phyloP scores from a whole-genome alignment of 2,888 invertebrate species.

The Epistrophe grossulariae region DNA sequence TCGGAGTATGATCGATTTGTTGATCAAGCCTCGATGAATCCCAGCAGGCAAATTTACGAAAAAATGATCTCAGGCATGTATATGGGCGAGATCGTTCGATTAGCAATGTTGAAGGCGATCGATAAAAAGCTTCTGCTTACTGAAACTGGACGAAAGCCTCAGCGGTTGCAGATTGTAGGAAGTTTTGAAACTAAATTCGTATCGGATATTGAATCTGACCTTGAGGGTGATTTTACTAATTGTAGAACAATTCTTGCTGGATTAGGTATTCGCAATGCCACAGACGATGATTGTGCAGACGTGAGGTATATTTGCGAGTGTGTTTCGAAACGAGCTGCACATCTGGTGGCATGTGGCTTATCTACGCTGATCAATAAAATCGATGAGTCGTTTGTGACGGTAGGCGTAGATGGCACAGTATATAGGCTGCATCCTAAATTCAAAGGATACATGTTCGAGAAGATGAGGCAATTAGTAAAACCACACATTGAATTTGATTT shows the following conservation, averaged over 20 bases:
- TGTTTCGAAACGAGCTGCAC: slow-evolving; percentile 95
- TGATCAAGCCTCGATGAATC: slow-evolving; percentile 92
- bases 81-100: slow-evolving; percentile 96
- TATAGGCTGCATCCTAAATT: slow-evolving; percentile 98
- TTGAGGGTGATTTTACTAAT: slow-evolving; percentile 90
- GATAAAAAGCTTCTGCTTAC: slow-evolving; percentile 90
- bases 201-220: slow-evolving; percentile 97
- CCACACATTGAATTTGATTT: slow-evolving; percentile 93
- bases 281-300: slow-evolving; percentile 94
- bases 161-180: slow-evolving; percentile 89
- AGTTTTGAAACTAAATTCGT: slow-evolving; percentile 98
- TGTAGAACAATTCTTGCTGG: slow-evolving; percentile 93
- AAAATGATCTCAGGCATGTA: slow-evolving; percentile 99
- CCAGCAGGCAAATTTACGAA: slow-evolving; percentile 93
- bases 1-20: slow-evolving; percentile 94
- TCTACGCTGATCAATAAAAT: slow-evolving; percentile 95
- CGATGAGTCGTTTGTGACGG: slow-evolving; percentile 92
- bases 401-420: slow-evolving; percentile 98
- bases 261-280: slow-evolving; percentile 85
- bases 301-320: slow-evolving; percentile 95
- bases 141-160: slow-evolving; percentile 89
- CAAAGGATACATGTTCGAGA: slow-evolving; percentile 95
- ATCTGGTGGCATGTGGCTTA: slow-evolving; percentile 94
- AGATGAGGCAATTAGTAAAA: slow-evolving; percentile 90
- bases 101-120: slow-evolving; percentile 92